Evolutionary conservation across 2,797 vertebrate species (phyloP).

Genomic region (Megaceryle alcyon): DNA sequence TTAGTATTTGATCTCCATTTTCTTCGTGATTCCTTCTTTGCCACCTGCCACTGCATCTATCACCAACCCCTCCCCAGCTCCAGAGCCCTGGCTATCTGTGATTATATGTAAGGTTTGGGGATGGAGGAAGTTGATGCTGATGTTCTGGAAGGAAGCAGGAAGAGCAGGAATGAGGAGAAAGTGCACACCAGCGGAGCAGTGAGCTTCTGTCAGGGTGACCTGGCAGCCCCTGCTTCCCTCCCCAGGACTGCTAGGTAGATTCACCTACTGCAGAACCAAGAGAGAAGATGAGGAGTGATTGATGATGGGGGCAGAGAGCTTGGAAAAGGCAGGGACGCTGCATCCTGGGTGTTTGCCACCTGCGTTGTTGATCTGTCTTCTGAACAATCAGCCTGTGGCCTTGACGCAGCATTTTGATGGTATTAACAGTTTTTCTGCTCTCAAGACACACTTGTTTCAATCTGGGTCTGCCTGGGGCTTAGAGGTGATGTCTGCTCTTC

Average conservation of each 20-base stretch:
- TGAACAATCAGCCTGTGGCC: not conserved
- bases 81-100: not conserved
- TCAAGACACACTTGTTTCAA: not conserved
- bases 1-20: not conserved
- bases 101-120: too few relatives aligned
- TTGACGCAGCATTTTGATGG: not conserved
- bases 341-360: not conserved
- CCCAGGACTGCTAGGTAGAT: not conserved
- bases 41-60: not conserved
- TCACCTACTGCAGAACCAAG: not conserved
- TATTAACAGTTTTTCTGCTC: not conserved
- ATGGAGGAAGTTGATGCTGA: not conserved
- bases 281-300: not conserved
- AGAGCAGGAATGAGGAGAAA: not conserved
- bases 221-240: not conserved
- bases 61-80: not conserved
- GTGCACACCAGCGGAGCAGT: not conserved
- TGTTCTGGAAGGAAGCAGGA: not conserved
- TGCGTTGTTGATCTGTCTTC: not conserved
- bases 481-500: not conserved
- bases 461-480: not conserved
- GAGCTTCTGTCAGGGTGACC: not conserved
- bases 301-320: not conserved
- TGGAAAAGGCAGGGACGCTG: not conserved
- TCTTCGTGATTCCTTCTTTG: not conserved